Conservation (phyloP, 2,113 vertebrate genomes). For the Ginglymostoma cirratum region DNA sequence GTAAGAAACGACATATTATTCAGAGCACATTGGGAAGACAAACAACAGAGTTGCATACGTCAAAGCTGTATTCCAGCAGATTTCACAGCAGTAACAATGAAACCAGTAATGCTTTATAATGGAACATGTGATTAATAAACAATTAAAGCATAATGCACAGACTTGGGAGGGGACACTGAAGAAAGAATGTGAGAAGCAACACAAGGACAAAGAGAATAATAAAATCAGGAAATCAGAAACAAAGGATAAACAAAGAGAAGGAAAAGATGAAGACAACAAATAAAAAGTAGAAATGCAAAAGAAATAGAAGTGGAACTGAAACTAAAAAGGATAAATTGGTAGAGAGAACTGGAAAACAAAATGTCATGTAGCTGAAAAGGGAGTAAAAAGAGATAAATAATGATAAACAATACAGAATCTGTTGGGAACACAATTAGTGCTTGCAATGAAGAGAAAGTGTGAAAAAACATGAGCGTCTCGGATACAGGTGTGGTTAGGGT, state of each 20-base stretch:
- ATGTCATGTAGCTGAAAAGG: background rate
- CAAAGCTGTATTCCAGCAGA: background rate
- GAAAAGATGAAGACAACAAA: background rate
- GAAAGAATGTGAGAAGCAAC: background rate
- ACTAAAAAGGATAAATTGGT: background rate
- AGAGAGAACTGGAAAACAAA: background rate
- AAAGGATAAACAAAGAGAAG: background rate
- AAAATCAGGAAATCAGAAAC: background rate
- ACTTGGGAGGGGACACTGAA: background rate
- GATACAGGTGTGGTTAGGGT: background rate
- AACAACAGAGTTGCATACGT: background rate
- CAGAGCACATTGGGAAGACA: background rate
- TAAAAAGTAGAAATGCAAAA: background rate
- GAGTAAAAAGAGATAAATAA: background rate
- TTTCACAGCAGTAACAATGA: background rate
- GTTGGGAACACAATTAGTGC: background rate
- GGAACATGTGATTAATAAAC: background rate
- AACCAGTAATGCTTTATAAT: background rate
- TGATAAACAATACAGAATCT: background rate
- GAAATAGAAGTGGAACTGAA: background rate
- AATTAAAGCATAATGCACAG: background rate
- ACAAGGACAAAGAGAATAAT: background rate
- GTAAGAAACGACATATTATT: background rate
- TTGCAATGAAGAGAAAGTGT: background rate
- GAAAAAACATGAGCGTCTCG: background rate